Percentiles rank a stretch among this genome's conserved stretches.
Conservation (phyloP, 2,888 invertebrate species). For the Oegoconia quadripuncta region DNA sequence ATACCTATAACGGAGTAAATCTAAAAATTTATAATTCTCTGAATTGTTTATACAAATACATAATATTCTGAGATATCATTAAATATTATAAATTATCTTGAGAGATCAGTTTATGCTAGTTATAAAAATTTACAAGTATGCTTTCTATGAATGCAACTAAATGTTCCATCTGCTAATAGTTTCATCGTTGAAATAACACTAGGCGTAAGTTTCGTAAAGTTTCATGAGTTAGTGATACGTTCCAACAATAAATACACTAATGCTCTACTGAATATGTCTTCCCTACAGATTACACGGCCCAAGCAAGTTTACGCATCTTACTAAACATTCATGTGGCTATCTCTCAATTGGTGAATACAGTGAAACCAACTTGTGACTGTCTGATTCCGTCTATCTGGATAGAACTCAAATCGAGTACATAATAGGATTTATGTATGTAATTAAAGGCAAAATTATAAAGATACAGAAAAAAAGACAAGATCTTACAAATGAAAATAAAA, state of each 20-base stretch:
- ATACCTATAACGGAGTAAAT: slow-evolving; percentile 61
- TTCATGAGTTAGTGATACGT: slow-evolving; percentile 57
- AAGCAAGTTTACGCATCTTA: slow-evolving; percentile 50
- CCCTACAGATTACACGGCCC: slow-evolving; percentile 53
- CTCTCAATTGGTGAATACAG: slow-evolving; percentile 32
- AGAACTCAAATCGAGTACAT: slow-evolving; percentile 5
- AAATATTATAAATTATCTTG: slow-evolving; percentile 72
- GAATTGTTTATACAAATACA: slow-evolving; percentile 73
- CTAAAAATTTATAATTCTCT: slow-evolving; percentile 67
- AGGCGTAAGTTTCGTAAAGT: slow-evolving; percentile 54
- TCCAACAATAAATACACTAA: slow-evolving; percentile 67
- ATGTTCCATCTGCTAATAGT: slow-evolving; percentile 57
- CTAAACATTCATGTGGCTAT: slow-evolving; percentile 43
- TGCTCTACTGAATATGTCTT: slow-evolving; percentile 63
- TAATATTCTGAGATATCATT: slow-evolving; percentile 71
- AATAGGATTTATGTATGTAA: slow-evolving; percentile 19
- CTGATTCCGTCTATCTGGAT: slow-evolving; percentile 23
- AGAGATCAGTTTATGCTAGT: slow-evolving; percentile 78
- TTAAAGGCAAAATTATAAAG: slow-evolving; percentile 40
- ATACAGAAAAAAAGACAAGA: slow-evolving; percentile 29
- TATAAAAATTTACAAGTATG: slow-evolving; percentile 75
- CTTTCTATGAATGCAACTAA: slow-evolving; percentile 63
- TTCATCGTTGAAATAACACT: slow-evolving; percentile 63
- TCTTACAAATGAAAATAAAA: slow-evolving; percentile 46
- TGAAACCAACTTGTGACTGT: slow-evolving; percentile 40